Base-by-base conservation (phyloP, 2,113 vertebrate genomes). In the Vireo altiloquus region DNA sequence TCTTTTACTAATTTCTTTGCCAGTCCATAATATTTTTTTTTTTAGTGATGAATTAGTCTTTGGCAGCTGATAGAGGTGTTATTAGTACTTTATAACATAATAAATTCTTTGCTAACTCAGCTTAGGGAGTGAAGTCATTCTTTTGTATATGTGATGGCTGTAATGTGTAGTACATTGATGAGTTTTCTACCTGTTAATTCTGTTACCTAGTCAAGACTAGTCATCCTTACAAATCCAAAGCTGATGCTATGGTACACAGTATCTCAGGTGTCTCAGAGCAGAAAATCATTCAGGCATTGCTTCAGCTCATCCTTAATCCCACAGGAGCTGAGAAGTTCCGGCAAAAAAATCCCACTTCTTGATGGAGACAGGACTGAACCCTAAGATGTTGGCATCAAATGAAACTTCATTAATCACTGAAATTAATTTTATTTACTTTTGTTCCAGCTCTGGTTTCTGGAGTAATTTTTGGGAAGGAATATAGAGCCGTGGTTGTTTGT, bases 1-100 rank as follows among this genome's bases (percentile, higher is more conserved):
- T 82, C 50, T 56, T 89, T 91, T 82, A 70, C 84, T 92, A 80
- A 87, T 89, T 95, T 84, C 54, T 82, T 57, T 92, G 83, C 50
- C 24, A 86, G 46, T 35, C 39, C 0, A 0, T 76, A 30, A 13
- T 42, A 17, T 47, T 60, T 18, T 30, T 27, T 5, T 27, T 35
- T 30, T 39, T 71, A 7, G n/a, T 84, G 68, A 87, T 80, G 54
- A 68, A 20, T 87, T 77, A 57, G 28, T 53, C 40, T 90, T 80
- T 96, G 87, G 71, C 82, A 93, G 40, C 23, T 94, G 59, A 90
- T 85, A 87, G 37, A 52, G 78, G 23, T 68, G 74, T 56, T 88
- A 70, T 85, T 79, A 80, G 56, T 42, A 40, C 53, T 77, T 70
- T 37, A n/a, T 50, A 80, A 37, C 27, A 24, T 89, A 70, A 75